A percentile compares a stretch with the other conserved stretches of the same genome.
These are phyloP conservation scores for Volucella inanis DNA, from an alignment of 2,888 invertebrate species.

Conservation along the genomic window DNA sequence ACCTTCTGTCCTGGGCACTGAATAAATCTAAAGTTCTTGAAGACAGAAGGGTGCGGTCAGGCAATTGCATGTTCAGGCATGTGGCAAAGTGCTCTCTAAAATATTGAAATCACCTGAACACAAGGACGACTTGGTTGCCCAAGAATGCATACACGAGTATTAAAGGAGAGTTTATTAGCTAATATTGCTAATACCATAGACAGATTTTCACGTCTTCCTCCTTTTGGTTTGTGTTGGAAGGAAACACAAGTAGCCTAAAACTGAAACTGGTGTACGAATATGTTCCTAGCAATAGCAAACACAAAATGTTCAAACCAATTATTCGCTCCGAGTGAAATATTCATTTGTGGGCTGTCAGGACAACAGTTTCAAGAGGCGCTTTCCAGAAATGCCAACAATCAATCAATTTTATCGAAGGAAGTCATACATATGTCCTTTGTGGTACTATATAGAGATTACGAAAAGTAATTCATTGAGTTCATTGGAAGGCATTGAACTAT, in stretches of 20 bases:
- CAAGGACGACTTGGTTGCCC: slow-evolving; percentile 38
- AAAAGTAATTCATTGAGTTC: not conserved
- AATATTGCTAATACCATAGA: slow-evolving; percentile 31
- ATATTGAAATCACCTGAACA: slow-evolving; percentile 72
- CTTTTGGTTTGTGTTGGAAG: slow-evolving; percentile 2
- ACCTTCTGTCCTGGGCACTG: slow-evolving; percentile 12
- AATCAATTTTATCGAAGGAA: slow-evolving; percentile 14
- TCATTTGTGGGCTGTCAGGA: slow-evolving; percentile 33
- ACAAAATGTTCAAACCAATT: slow-evolving; percentile 53
- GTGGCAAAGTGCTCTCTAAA: slow-evolving; percentile 40
- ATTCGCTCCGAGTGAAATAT: slow-evolving; percentile 49
- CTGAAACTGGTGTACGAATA: slow-evolving; percentile 29
- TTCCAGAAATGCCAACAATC: slow-evolving; percentile 33
- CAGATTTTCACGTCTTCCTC: slow-evolving; percentile 15
- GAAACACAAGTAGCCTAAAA: slow-evolving; percentile 21
- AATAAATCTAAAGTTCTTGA: slow-evolving; percentile 38
- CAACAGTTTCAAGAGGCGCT: not conserved
- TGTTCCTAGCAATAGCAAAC: slow-evolving; percentile 10
- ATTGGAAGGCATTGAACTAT: too few species aligned
- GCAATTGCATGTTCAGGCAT: slow-evolving; percentile 49
- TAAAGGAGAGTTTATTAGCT: slow-evolving; percentile 61
- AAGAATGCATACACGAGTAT: slow-evolving; percentile 18
- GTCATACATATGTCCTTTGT: too few species aligned
- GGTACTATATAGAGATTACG: not conserved
- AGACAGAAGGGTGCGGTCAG: slow-evolving; percentile 57